A percentile compares a stretch with the other conserved stretches of the same genome.
phyloP scores from a whole-genome alignment of 1,140 invertebrate species.

The Drosophila seguyi region DNA sequence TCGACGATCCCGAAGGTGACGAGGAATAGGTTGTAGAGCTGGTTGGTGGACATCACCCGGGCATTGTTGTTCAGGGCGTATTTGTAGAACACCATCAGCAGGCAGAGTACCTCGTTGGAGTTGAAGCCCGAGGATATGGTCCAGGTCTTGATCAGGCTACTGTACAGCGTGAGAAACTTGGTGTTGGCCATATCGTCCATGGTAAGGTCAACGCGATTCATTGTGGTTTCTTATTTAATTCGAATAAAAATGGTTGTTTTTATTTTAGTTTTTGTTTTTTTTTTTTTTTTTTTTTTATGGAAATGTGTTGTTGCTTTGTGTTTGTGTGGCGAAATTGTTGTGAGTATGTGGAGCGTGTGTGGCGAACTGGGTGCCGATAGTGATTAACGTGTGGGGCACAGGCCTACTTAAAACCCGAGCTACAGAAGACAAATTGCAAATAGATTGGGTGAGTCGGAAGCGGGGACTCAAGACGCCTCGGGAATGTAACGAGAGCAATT shows the following conservation, averaged over 20 bases:
- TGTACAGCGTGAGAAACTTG: constrained; percentile 68
- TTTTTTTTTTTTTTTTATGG: background rate
- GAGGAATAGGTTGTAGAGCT: constrained; percentile 72
- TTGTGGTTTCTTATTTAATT: constrained; percentile 15
- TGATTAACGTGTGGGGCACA: constrained; percentile 29
- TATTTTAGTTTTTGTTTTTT: background rate
- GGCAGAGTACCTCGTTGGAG: constrained; percentile 60
- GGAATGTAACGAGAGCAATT: constrained; percentile 73
- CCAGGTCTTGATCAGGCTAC: constrained; percentile 53
- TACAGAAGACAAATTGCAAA: constrained; percentile 44
- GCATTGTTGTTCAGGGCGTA: constrained; percentile 69
- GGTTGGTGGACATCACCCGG: constrained; percentile 70
- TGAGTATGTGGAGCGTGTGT: background rate
- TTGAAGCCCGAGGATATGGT: constrained; percentile 52
- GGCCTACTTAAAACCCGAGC: constrained; percentile 40
- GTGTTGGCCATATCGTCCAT: constrained; percentile 80
- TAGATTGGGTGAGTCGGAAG: constrained; percentile 43
- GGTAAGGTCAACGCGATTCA: constrained; percentile 77
- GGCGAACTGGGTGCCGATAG: background rate
- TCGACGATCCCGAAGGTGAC: constrained; percentile 72
- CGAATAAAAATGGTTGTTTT: background rate
- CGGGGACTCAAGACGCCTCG: constrained; percentile 1
- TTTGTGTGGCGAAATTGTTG: background rate
- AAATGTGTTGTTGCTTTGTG: background rate
- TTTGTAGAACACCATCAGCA: constrained; percentile 80